Conservation (phyloP, 2,888 invertebrate species). For the Saturnia pavonia region DNA sequence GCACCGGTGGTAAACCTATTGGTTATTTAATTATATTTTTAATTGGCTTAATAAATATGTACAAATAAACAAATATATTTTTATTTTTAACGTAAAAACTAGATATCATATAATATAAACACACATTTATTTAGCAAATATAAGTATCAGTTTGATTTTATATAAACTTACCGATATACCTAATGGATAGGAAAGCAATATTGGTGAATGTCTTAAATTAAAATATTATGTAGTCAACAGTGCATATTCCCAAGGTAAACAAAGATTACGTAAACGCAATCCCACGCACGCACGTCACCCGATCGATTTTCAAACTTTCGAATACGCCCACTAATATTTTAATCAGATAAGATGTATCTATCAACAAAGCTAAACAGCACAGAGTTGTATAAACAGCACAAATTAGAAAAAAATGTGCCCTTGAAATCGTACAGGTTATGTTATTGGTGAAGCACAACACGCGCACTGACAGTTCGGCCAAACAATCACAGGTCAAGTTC, state of each 20-base stretch:
- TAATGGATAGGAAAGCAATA: conserved; percentile 29
- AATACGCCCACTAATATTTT: conserved; percentile 77
- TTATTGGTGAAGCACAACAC: conserved; percentile 81
- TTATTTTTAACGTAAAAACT: neutral
- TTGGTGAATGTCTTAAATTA: conserved; percentile 38
- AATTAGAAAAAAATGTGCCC: conserved; percentile 63
- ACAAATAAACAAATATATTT: neutral
- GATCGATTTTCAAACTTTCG: conserved; percentile 81
- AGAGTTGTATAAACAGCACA: conserved; percentile 59
- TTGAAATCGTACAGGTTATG: conserved; percentile 80
- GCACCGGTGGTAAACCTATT: neutral
- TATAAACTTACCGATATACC: conserved; percentile 44
- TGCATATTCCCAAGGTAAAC: conserved; percentile 81
- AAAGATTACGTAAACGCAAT: conserved; percentile 81
- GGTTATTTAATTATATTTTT: neutral
- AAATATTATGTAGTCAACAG: conserved; percentile 48
- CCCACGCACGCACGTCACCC: conserved; percentile 80
- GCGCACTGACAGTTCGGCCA: conserved; percentile 77
- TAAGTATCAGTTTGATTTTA: neutral
- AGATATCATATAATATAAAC: neutral
- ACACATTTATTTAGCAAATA: neutral
- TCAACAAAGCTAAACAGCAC: conserved; percentile 56
- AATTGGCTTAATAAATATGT: no score
- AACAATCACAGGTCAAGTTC: conserved; percentile 78
- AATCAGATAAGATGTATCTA: conserved; percentile 58